Base-by-base conservation (phyloP, 2,888 invertebrate species). In the Heteropelma amictum region DNA sequence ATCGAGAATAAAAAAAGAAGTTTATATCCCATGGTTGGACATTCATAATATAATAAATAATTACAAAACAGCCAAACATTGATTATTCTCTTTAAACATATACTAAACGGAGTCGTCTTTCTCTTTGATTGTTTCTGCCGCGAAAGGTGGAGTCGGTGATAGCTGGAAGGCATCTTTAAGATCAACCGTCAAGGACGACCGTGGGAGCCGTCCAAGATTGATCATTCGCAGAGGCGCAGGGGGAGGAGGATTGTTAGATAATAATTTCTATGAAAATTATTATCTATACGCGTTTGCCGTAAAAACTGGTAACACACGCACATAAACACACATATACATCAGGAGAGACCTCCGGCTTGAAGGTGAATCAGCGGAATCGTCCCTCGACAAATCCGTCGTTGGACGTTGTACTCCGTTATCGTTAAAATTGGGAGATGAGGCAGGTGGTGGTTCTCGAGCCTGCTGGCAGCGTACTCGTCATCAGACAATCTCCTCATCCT, bases 401-500 rank as follows among this genome's bases (percentile, higher is more conserved):
- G 47, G 47, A 26, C 71, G 68, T 54, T 53, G 72, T 42, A 42
- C 40, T 58, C 49, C 73, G 61, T 56, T 14, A 65, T 60, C 60
- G 61, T 56, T 56, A 51, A 40, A 72, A 79, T 72, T 67, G 77
- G 81, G 79, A 75, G 72, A 87, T 87, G 87, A 84, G 87, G 83
- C 87, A 87, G 80, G 86, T 87, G 79, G 87, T 87, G 76, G 87
- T 87, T 72, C 76, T 87, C 64, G 88, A 88, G 87, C 88, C 88
- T 79, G 87, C 88, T 77, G 87, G 88, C 85, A 88, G 88, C 80
- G 86, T 88, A 81, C 84, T 88, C 80, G 88, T 88, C 76, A 88
- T 88, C 82, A 83, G 88, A 78, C 88, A 88, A 82, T 86, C 87
- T 77, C 87, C 88, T 60, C 81, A 86, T 30, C 76, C 88, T 64